These are phyloP conservation scores for Thryonomys swinderianus DNA, from an alignment of 2,113 vertebrate species.

Conservation along the genomic window DNA sequence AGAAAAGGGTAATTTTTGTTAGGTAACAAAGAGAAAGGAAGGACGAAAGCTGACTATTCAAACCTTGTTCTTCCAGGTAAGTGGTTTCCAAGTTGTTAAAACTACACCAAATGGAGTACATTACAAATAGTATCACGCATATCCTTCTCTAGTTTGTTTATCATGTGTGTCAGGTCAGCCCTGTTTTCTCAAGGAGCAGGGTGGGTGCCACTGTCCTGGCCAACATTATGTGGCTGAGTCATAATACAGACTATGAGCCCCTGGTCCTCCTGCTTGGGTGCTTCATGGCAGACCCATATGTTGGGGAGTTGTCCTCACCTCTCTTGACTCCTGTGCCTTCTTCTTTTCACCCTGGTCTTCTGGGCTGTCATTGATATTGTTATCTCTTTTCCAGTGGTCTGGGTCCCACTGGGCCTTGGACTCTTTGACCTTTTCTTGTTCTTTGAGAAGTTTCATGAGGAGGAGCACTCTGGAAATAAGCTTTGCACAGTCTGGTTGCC, in stretches of 20 bases:
- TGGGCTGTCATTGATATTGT: not conserved
- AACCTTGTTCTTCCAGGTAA: not conserved
- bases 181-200: not conserved
- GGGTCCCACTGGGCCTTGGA: not conserved
- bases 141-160: not conserved
- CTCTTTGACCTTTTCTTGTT: not conserved
- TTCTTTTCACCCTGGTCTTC: not conserved
- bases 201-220: not conserved
- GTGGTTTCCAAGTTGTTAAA: not conserved
- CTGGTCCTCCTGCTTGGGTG: not conserved
- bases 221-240: not conserved
- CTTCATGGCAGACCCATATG: not conserved
- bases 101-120: not conserved
- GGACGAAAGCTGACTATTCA: not conserved
- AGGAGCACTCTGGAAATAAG: not conserved
- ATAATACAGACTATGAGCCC: not conserved
- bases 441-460: conserved; percentile 61
- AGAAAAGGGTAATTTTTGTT: too few relatives aligned
- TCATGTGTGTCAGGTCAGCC: not conserved
- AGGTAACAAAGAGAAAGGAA: not conserved
- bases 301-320: not conserved
- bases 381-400: not conserved
- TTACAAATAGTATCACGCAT: not conserved
- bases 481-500: not conserved
- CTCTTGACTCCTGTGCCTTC: not conserved